Evolutionary conservation across 2,888 invertebrate species (phyloP).

Genomic region (Teleiodes luculella): DNA sequence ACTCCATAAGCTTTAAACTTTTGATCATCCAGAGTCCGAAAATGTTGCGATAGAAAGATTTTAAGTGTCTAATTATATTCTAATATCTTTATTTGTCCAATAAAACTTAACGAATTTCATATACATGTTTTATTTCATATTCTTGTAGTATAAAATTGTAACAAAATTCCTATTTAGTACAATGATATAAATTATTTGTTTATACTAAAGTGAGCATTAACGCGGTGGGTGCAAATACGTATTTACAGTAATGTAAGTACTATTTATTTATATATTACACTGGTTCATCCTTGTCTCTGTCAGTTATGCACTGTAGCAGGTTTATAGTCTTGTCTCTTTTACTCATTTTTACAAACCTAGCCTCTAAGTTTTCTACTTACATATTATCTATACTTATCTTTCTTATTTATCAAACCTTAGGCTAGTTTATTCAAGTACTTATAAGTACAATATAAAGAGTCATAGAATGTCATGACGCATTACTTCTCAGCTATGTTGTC

Average conservation of each 20-base stretch:
- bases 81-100: constrained; percentile 8
- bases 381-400: too few relatives aligned
- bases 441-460: too few relatives aligned
- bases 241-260: constrained; percentile 9
- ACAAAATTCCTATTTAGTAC: not conserved
- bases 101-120: constrained; percentile 2
- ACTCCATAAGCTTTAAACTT: constrained; percentile 10
- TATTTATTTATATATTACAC: constrained; percentile 2
- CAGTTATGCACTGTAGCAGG: not conserved
- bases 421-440: too few relatives aligned
- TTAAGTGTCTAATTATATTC: constrained; percentile 1
- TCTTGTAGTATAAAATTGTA: not conserved
- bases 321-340: not conserved
- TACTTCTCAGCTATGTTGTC: too few relatives aligned
- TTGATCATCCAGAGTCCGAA: not conserved
- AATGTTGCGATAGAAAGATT: constrained; percentile 1
- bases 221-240: constrained; percentile 36
- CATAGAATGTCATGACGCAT: too few relatives aligned
- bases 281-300: not conserved
- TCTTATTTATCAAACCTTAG: too few relatives aligned
- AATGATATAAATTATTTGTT: constrained; percentile 1
- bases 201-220: constrained; percentile 31
- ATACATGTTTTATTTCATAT: constrained; percentile 2
- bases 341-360: not conserved
- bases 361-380: not conserved